phyloP scores from a whole-genome alignment of 2,888 invertebrate genomes.

The Lepidochrysops patricia region DNA sequence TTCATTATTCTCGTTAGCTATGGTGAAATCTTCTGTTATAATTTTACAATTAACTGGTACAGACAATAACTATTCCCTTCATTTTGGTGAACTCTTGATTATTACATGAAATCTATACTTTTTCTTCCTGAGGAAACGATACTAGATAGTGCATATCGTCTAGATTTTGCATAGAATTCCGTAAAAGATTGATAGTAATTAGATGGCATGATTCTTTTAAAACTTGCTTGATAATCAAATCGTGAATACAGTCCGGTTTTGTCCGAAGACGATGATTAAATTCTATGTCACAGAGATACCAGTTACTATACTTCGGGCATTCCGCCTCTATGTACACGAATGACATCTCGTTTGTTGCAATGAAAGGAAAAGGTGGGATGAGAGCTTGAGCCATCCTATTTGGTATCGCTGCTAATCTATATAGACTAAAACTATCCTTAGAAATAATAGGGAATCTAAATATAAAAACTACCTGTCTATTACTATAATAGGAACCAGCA shows the following conservation, averaged over 20 bases:
- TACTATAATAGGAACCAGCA: slow-evolving; percentile 18
- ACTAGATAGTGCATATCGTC: slow-evolving; percentile 6
- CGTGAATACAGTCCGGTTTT: slow-evolving; percentile 20
- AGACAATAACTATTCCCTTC: slow-evolving; percentile 18
- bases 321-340: slow-evolving; percentile 27
- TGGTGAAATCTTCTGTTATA: slow-evolving; percentile 16
- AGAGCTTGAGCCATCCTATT: slow-evolving; percentile 21
- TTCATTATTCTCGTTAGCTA: slow-evolving; percentile 16
- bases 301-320: slow-evolving; percentile 25
- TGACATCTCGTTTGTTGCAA: slow-evolving; percentile 22
- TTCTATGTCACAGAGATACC: slow-evolving; percentile 21
- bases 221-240: slow-evolving; percentile 20
- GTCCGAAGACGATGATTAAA: slow-evolving; percentile 15
- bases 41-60: slow-evolving; percentile 15
- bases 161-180: slow-evolving; percentile 15
- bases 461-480: slow-evolving; percentile 19
- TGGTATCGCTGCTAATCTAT: slow-evolving; percentile 19
- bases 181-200: not conserved
- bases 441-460: slow-evolving; percentile 19
- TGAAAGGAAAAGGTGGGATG: slow-evolving; percentile 23
- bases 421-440: slow-evolving; percentile 18
- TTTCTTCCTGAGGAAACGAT: slow-evolving; percentile 5
- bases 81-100: slow-evolving; percentile 11
- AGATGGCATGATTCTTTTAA: slow-evolving; percentile 17
- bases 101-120: slow-evolving; percentile 12